Evolutionary conservation across 2,888 invertebrate species (phyloP), one percentile per base, ranked within the genome.

Genomic region (Phalera bucephala): DNA sequence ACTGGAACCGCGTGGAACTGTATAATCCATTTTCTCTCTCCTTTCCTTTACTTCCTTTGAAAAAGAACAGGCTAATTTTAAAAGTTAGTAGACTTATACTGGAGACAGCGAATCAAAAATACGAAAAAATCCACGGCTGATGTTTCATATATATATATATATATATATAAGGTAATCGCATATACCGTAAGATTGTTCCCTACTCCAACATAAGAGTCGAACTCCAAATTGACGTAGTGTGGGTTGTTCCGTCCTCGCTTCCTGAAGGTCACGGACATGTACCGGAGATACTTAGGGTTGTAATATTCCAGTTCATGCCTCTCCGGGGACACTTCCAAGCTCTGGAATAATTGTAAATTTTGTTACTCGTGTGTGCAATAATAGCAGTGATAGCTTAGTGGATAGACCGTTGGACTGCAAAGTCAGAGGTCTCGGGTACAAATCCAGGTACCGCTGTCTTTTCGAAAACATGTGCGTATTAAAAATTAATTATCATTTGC

Each of bases 131-230:
- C n/a, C n/a, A n/a, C n/a, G n/a, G n/a, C n/a, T n/a, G n/a, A n/a
- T n/a, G n/a, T n/a, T n/a, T n/a, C n/a, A n/a, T n/a, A n/a, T n/a
- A n/a, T n/a, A n/a, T n/a, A n/a, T n/a, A n/a, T n/a, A n/a, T n/a
- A n/a, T n/a, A n/a, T n/a, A n/a, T n/a, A n/a, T n/a, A n/a, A n/a
- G n/a, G n/a, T n/a, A n/a, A n/a, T n/a, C n/a, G n/a, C n/a, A n/a
- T n/a, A 17, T 38, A 60, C 59, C 32, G 59, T 59, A 3, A 59
- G 15, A 21, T 60, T 60, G 26, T 60, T 59, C 0, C 59, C 59
- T 3, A 37, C 45, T 28, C 43, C 52, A 0, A 36, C 7, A 0
- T 10, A 27, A 0, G 45, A 4, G 2, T 54, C 43, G 0, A 48
- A 0, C 3, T 50, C 54, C 11, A 57, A 5, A n/a, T 39, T 52